Conservation (phyloP, 2,113 vertebrate species). For the Tragelaphus buxtoni region DNA sequence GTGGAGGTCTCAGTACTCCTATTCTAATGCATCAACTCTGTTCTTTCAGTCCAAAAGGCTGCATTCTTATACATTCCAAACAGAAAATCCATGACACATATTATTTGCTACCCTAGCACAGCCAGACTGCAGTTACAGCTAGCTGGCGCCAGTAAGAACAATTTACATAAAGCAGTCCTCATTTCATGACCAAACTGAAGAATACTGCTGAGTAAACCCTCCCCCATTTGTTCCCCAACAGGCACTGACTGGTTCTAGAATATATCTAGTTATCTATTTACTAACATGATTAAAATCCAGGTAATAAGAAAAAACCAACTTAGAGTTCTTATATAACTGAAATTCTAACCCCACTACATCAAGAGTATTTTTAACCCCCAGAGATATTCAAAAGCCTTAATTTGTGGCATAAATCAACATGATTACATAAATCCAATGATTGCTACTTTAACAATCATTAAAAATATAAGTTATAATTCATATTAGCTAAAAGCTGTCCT, state of each 20-base stretch:
- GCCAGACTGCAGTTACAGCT: slow-evolving; percentile 77
- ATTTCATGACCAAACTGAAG: slow-evolving; percentile 58
- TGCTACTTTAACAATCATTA: slow-evolving; percentile 14
- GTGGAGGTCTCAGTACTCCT: slow-evolving; percentile 24
- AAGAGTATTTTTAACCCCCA: slow-evolving; percentile 36
- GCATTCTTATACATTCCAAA: slow-evolving; percentile 59
- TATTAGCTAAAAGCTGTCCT: slow-evolving; percentile 22
- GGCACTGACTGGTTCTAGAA: slow-evolving; percentile 73
- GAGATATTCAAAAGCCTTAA: slow-evolving; percentile 29
- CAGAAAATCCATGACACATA: slow-evolving; percentile 75
- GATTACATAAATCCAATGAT: background rate
- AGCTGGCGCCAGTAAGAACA: slow-evolving; percentile 74
- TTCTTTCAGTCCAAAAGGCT: slow-evolving; percentile 40
- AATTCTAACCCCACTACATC: background rate
- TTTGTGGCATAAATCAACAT: background rate
- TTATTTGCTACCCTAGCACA: slow-evolving; percentile 69
- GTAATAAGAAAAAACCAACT: slow-evolving; percentile 29
- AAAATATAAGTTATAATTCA: slow-evolving; percentile 29
- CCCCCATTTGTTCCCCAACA: background rate
- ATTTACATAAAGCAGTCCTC: slow-evolving; percentile 78
- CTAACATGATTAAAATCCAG: slow-evolving; percentile 48
- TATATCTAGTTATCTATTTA: slow-evolving; percentile 45
- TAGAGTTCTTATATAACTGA: slow-evolving; percentile 30
- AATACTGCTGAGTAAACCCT: slow-evolving; percentile 54
- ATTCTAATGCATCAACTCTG: background rate